Percentiles rank a stretch among this genome's conserved stretches.
Conservation (phyloP, 2,888 invertebrate genomes). For the Petrolisthes cinctipes region DNA sequence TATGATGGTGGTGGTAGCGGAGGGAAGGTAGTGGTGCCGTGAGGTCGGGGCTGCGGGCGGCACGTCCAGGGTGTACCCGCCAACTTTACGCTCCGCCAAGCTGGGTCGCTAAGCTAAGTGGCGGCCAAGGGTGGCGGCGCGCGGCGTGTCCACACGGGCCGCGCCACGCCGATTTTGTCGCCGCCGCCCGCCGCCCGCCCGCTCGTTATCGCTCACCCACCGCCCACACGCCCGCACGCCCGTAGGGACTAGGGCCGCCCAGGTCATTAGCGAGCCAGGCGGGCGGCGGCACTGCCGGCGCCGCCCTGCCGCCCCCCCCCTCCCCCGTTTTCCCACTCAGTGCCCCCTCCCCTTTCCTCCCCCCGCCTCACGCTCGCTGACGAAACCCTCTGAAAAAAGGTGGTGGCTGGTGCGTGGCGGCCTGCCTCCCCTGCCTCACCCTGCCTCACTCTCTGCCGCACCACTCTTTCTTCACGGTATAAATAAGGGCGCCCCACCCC, state of each 20-base stretch:
- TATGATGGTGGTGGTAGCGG: slow-evolving; percentile 14
- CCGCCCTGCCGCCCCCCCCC: not conserved
- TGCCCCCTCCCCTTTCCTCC: not conserved
- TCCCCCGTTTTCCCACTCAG: not conserved
- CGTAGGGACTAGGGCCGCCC: not conserved
- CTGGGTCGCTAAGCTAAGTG: slow-evolving; percentile 50
- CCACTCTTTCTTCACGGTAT: not conserved
- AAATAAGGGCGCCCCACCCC: not conserved
- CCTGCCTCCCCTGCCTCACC: slow-evolving; percentile 19
- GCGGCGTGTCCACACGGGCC: slow-evolving; percentile 44
- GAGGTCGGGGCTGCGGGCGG: slow-evolving; percentile 13
- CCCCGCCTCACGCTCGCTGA: slow-evolving; percentile 4
- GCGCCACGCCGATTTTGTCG: slow-evolving; percentile 44
- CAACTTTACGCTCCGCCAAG: slow-evolving; percentile 54
- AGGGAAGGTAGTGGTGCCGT: not conserved
- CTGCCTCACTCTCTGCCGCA: not conserved
- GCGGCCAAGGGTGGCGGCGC: slow-evolving; percentile 32
- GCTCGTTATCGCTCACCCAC: slow-evolving; percentile 26
- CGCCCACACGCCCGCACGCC: slow-evolving; percentile 7
- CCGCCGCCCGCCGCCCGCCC: slow-evolving; percentile 23
- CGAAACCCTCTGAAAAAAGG: slow-evolving; percentile 51
- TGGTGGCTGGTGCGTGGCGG: slow-evolving; percentile 18
- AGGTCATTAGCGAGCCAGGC: slow-evolving; percentile 8
- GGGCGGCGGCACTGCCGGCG: slow-evolving; percentile 1
- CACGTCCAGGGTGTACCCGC: slow-evolving; percentile 33